Conservation (phyloP, 1,140 invertebrate species). For the Bicyclus anynana region DNA sequence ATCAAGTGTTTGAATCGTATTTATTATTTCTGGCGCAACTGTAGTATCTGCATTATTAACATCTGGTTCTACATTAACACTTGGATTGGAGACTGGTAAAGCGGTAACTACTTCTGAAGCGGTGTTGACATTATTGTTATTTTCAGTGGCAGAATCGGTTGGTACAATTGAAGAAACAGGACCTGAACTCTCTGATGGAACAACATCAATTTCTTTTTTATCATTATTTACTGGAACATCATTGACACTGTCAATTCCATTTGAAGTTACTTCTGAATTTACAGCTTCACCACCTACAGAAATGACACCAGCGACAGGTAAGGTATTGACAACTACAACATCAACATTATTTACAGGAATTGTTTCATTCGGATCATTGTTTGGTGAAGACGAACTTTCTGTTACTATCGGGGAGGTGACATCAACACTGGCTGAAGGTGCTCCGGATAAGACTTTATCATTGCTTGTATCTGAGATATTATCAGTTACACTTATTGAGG, state of each 20-base stretch:
- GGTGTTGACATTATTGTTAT: not conserved
- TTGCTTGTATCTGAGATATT: not conserved
- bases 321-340: not conserved
- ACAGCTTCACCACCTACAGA: not conserved
- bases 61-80: not conserved
- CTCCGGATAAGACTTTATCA: no score
- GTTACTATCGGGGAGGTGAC: not conserved
- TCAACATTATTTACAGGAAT: not conserved
- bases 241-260: not conserved
- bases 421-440: not conserved
- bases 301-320: not conserved
- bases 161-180: not conserved
- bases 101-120: not conserved
- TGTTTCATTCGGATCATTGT: not conserved
- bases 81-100: not conserved
- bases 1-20: not conserved
- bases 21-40: not conserved
- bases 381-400: not conserved
- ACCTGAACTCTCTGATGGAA: not conserved
- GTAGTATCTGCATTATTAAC: not conserved
- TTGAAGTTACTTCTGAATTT: not conserved
- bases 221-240: not conserved
- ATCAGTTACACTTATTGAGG: not conserved
- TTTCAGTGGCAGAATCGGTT: not conserved
- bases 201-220: not conserved